These are phyloP conservation scores for Micropoecilia bifurca DNA, from an alignment of 2,797 vertebrate genomes.

Conservation along the genomic window DNA sequence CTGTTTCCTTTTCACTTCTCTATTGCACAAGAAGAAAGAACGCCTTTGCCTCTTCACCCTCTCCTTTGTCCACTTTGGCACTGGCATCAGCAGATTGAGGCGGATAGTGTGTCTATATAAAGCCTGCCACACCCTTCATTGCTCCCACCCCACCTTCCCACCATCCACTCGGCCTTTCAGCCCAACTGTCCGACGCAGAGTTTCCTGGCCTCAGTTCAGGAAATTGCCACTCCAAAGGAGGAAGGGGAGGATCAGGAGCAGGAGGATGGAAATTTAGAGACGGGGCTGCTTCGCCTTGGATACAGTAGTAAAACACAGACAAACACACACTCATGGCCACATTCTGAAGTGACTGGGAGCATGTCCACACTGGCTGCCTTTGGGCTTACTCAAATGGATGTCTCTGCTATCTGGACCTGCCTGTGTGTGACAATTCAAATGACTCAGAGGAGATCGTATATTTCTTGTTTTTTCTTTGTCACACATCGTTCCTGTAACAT, in stretches of 20 bases:
- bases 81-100: conserved; percentile 34
- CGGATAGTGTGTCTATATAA: conserved; percentile 53
- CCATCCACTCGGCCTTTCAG: conserved; percentile 84
- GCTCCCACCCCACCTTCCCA: conserved; percentile 85
- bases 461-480: not conserved
- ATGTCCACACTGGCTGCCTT: conserved; percentile 65
- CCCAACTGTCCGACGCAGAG: conserved; percentile 84
- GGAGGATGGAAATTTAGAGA: conserved; percentile 94
- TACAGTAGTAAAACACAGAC: conserved; percentile 92
- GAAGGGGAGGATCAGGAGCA: conserved; percentile 33
- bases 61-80: not conserved
- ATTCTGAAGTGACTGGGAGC: conserved; percentile 32
- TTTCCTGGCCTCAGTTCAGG: conserved; percentile 98
- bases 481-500: not conserved
- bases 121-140: conserved; percentile 67
- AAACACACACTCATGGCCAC: conserved; percentile 83
- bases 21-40: not conserved
- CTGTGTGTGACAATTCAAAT: conserved; percentile 43
- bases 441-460: not conserved
- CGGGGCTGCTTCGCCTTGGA: conserved; percentile 89
- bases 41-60: not conserved
- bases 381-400: conserved; percentile 65
- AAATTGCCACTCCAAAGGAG: conserved; percentile 90
- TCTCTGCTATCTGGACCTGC: conserved; percentile 49
- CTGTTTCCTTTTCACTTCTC: not conserved